Evolutionary conservation across 2,797 vertebrate species (phyloP), one percentile per base, ranked within the genome.

Genomic region (Trachurus trachurus): DNA sequence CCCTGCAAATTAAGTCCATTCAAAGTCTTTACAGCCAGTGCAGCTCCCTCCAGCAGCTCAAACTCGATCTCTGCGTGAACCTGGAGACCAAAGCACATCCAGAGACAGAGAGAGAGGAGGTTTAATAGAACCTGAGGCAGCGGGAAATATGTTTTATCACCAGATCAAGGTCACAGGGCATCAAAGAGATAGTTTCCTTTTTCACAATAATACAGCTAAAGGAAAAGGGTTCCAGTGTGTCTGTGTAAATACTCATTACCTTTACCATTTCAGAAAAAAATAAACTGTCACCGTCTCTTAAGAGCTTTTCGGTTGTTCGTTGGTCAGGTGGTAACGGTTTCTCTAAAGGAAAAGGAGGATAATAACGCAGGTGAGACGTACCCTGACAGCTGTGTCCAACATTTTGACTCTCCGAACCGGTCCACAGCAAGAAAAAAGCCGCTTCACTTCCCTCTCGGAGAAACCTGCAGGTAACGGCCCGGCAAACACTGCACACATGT

Each of bases 401-500:
- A 97, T 84, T 49, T 76, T 89, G 56, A 97, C 49, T 17, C 90
- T 95, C 1, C 15, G 86, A 63, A 98, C 88, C 0, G 93, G 89
- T 50, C 98, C 97, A 39, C 96, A 98, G 69, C 76, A 93, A 45
- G 90, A 47, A 79, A 98, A 96, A 49, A 96, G 90, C 66, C 73
- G 95, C 89, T 85, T 95, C 80, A 96, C 92, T 12, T 94, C 85
- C 71, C 64, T 89, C 22, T 96, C 71, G 22, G 94, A 93, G 71
- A 94, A 92, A 17, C 71, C 80, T 19, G 84, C 87, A 34, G 93
- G 93, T 79, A 98, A 94, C 15, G 97, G 97, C 21, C 97, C 97
- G 2, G 92, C 96, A 2, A 96, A 98, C 85, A 98, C 86, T 1
- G 95, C 95, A 71, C 96, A 96, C 96, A 98, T 95, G 70, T 96